Percentiles rank a stretch among this genome's conserved stretches.
Conservation (phyloP, 1,140 invertebrate species). For the Lordiphosa collinella region DNA sequence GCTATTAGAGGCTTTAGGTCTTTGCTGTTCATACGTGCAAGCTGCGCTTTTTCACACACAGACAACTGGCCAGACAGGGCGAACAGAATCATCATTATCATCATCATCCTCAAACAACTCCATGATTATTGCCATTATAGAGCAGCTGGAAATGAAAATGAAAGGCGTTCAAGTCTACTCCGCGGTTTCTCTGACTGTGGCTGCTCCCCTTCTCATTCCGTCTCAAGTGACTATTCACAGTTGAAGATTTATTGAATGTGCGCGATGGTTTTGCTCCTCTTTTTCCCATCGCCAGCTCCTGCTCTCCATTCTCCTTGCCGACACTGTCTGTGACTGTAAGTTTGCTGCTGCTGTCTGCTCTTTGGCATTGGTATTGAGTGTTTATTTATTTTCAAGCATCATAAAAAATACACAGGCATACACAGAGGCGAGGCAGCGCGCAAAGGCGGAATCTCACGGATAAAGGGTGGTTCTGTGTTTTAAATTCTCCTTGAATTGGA, state of each 20-base stretch:
- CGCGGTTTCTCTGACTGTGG: neutral
- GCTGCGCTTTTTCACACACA: slow-evolving; percentile 68
- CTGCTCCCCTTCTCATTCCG: slow-evolving; percentile 19
- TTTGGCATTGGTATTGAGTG: slow-evolving; percentile 72
- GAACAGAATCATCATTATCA: slow-evolving; percentile 12
- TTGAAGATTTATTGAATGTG: slow-evolving; percentile 73
- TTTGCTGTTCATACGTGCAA: slow-evolving; percentile 45
- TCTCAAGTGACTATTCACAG: slow-evolving; percentile 73
- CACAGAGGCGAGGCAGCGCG: slow-evolving; percentile 18
- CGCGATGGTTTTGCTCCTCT: slow-evolving; percentile 39
- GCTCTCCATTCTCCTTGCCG: slow-evolving; percentile 4
- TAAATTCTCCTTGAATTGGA: slow-evolving; percentile 3
- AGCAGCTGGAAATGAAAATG: slow-evolving; percentile 53
- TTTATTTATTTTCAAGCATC: slow-evolving; percentile 77
- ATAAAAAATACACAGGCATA: slow-evolving; percentile 66
- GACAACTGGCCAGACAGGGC: slow-evolving; percentile 10
- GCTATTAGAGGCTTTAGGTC: slow-evolving; percentile 58
- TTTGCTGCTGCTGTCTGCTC: slow-evolving; percentile 54
- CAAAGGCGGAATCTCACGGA: slow-evolving; percentile 21
- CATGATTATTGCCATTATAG: slow-evolving; percentile 65
- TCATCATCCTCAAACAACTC: slow-evolving; percentile 49
- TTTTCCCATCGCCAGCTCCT: slow-evolving; percentile 12
- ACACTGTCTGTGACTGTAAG: slow-evolving; percentile 45
- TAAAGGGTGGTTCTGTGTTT: neutral
- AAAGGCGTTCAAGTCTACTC: slow-evolving; percentile 49